phyloP scores from a whole-genome alignment of 2,797 vertebrate genomes.

The Corythornis leucogaster region DNA sequence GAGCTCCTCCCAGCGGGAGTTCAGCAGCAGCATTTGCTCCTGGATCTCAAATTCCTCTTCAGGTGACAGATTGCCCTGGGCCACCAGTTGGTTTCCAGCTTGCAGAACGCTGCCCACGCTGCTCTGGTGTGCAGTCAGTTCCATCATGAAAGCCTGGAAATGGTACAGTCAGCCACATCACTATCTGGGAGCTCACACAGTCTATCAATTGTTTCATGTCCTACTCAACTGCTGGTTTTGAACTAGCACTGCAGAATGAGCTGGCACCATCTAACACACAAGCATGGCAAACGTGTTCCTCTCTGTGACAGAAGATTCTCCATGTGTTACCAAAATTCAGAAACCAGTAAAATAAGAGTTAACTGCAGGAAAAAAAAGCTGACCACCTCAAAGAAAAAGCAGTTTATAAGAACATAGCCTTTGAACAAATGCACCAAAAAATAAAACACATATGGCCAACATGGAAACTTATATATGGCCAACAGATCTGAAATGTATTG shows the following conservation, averaged over 20 bases:
- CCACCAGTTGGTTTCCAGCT: slow-evolving; percentile 93
- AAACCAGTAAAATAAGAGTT: background rate
- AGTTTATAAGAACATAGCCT: background rate
- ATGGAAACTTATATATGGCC: background rate
- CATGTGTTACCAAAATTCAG: background rate
- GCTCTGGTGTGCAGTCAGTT: slow-evolving; percentile 96
- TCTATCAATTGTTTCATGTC: background rate
- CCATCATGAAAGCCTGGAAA: slow-evolving; percentile 94
- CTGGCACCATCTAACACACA: background rate
- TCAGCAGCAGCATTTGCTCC: slow-evolving; percentile 96
- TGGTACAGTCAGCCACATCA: background rate
- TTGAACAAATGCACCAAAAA: background rate
- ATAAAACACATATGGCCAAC: background rate
- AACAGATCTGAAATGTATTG: background rate
- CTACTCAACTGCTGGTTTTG: background rate
- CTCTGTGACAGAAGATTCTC: background rate
- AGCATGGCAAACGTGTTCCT: background rate
- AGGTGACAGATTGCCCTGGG: slow-evolving; percentile 89
- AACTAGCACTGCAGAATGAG: background rate
- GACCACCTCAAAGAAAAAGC: background rate
- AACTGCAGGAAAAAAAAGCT: background rate
- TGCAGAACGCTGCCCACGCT: slow-evolving; percentile 95
- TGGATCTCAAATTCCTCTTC: slow-evolving; percentile 97
- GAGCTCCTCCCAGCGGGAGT: slow-evolving; percentile 94
- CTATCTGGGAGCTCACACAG: background rate